Percentiles rank a stretch among this genome's conserved stretches.
phyloP scores from a whole-genome alignment of 2,113 vertebrate species.

The Eulemur macaco region DNA sequence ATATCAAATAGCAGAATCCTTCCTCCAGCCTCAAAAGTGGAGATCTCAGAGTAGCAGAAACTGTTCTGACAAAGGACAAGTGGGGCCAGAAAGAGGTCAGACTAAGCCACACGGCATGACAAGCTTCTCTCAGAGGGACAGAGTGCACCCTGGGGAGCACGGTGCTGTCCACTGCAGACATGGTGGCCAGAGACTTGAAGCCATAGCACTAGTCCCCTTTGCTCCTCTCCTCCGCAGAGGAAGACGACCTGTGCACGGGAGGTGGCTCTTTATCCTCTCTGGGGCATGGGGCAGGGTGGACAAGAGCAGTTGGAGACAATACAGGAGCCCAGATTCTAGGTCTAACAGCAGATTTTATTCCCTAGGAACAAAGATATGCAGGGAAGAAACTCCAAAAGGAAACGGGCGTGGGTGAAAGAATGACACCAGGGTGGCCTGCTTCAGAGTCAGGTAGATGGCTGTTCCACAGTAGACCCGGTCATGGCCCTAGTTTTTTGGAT shows the following conservation, averaged over 20 bases:
- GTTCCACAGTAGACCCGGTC: not conserved
- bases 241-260: not conserved
- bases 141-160: not conserved
- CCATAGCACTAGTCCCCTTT: too few species aligned
- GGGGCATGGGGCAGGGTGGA: not conserved
- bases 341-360: conserved; percentile 60
- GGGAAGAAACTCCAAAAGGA: conserved; percentile 30
- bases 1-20: not conserved
- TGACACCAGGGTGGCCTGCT: not conserved
- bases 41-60: not conserved
- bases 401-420: not conserved
- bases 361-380: conserved; percentile 50
- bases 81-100: not conserved
- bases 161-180: not conserved
- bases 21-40: not conserved
- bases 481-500: not conserved
- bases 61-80: not conserved
- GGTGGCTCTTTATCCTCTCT: not conserved
- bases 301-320: not conserved
- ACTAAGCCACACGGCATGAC: not conserved
- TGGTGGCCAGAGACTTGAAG: not conserved
- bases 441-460: not conserved
- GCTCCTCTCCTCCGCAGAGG: not conserved
- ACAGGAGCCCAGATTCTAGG: not conserved
- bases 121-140: not conserved